phyloP scores from a whole-genome alignment of 2,888 invertebrate genomes.

The Myopa tessellatipennis region DNA sequence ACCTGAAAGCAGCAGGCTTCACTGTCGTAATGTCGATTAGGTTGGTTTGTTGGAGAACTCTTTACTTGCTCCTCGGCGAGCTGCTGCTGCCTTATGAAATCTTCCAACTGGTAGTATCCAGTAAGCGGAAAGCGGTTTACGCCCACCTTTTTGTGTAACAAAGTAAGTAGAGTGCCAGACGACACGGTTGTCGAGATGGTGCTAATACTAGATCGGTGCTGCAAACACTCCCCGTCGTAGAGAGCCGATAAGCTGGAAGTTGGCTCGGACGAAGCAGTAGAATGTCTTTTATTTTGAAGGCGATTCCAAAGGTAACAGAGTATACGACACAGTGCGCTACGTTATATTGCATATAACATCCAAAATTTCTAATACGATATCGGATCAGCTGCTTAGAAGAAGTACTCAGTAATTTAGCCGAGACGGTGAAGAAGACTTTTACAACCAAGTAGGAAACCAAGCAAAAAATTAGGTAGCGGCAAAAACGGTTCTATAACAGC shows the following conservation, averaged over 20 bases:
- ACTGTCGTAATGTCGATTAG: constrained; percentile 16
- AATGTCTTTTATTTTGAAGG: constrained; percentile 9
- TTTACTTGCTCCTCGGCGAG: constrained; percentile 2
- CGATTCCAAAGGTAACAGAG: constrained; percentile 15
- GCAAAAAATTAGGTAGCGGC: not conserved
- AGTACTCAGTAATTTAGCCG: no score
- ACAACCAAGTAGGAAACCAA: not conserved
- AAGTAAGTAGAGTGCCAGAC: constrained; percentile 37
- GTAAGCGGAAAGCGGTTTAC: constrained; percentile 40
- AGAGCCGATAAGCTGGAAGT: not conserved
- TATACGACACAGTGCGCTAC: constrained; percentile 11
- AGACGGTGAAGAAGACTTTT: not conserved
- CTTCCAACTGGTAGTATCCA: constrained; percentile 11
- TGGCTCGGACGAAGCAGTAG: not conserved
- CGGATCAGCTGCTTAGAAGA: not conserved
- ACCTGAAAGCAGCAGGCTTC: constrained; percentile 7
- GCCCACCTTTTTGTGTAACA: constrained; percentile 41
- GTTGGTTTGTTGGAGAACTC: not conserved
- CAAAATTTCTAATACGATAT: not conserved
- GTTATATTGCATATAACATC: not conserved
- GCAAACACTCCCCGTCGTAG: not conserved
- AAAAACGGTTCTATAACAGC: no score
- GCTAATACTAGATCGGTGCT: constrained; percentile 27
- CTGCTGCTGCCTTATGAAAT: constrained; percentile 21
- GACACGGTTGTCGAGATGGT: constrained; percentile 39